Base-by-base conservation (phyloP, 2,888 invertebrate genomes). In the Drosophila quinaria region DNA sequence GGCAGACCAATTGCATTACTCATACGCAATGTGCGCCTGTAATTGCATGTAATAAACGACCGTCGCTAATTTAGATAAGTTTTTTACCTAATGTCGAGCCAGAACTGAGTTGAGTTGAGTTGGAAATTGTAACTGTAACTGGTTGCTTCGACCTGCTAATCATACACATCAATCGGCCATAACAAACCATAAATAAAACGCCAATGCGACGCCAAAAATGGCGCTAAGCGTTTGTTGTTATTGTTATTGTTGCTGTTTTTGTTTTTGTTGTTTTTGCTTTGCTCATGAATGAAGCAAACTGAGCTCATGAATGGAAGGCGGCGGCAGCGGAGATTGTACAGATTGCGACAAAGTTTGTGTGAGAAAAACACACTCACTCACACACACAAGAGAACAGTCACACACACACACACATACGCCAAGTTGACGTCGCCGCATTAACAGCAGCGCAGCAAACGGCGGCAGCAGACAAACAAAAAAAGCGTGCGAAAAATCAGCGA, bases 1-100 rank as follows among this genome's bases (percentile, higher is more conserved):
- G 46, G 65, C 60, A 61, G 74, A 65, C 67, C 71, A 78, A 60
- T 78, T 65, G 70, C 70, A 78, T 80, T 81, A 81, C 80, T 67
- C 81, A 80, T 86, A 87, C 84, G 84, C 82, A 79, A 61, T 61
- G 80, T 76, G 49, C 22, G 76, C 41, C 66, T 33, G 66, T 88
- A 84, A 84, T 84, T 88, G 88, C 88, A 74, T 56, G 80, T 71
- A 82, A 84, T 84, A 84, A 86, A 86, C 74, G 78, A 74, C 33
- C 64, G 58, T 35, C 41, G 65, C 83, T 83, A 89, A 88, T 84
- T 88, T 78, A 88, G 87, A 84, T 84, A 88, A 84, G 74, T 83
- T 82, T 84, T 72, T 87, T 56, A 46, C 64, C 44, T 41, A 31
- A 31, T 9, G 33, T 22, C 25, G 49, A 44, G 74, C 51, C 25